Evolutionary conservation across 2,113 vertebrate genomes (phyloP).

Genomic region (Grammatotria lemairii): DNA sequence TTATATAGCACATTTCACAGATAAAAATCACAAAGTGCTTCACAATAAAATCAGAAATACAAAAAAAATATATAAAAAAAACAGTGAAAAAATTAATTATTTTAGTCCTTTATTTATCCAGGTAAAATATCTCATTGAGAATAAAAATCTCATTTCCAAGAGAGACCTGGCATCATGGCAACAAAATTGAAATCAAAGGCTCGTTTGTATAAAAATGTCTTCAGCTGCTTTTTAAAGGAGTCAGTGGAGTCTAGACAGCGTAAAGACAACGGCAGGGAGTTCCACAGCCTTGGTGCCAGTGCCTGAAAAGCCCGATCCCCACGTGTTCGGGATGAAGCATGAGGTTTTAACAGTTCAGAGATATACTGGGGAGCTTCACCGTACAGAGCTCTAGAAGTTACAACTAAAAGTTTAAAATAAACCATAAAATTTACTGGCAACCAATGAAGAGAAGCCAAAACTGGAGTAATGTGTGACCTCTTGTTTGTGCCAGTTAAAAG

Average conservation of each 20-base stretch:
- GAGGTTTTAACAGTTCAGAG: neutral
- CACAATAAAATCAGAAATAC: neutral
- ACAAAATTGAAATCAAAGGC: neutral
- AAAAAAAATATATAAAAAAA: neutral
- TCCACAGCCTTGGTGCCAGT: neutral
- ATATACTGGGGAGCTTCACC: neutral
- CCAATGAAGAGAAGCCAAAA: neutral
- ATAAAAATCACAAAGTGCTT: neutral
- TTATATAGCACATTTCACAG: neutral
- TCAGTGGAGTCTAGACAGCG: neutral
- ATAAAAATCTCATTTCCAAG: neutral
- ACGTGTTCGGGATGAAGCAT: neutral
- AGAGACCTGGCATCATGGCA: neutral
- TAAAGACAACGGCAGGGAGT: neutral
- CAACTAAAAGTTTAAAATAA: neutral
- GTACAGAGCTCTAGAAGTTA: neutral
- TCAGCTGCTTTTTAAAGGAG: neutral
- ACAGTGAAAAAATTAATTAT: neutral
- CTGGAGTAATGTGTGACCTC: neutral
- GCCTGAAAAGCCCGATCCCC: neutral
- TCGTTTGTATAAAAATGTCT: accelerated
- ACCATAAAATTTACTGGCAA: neutral
- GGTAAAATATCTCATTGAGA: neutral
- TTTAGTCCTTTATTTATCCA: neutral
- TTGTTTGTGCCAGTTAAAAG: neutral